Base-by-base conservation (phyloP, 2,113 vertebrate genomes). In the Carollia perspicillata region DNA sequence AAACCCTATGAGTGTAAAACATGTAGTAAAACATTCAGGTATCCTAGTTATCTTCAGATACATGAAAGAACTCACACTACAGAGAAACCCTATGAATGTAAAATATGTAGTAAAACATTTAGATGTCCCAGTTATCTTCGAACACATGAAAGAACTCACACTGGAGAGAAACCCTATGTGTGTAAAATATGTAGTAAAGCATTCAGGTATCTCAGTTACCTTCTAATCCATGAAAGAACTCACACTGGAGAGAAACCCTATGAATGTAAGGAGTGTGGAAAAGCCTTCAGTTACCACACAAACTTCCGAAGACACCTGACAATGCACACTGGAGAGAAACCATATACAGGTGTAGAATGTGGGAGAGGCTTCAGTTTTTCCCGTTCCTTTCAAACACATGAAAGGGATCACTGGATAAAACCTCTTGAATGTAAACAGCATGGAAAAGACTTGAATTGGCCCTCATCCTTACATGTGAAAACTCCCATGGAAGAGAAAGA, bases 31-130 rank as follows among this genome's bases (percentile, higher is more conserved):
- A n/a, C 60, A 47, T 91, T 95, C 40, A 55, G 53, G 30, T 94
- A 74, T 77, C 72, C 68, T 0, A 85, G 69, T 8, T 91, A 66
- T 53, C 69, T 95, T 22, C 49, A 71, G 40, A 86, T 37, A 20
- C 84, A 71, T 33, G 84, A 86, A 51, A 72, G 83, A 55, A 86
- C 60, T 30, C 94, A 95, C 16, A 51, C 47, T 58, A 26, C 13
- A 58, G 92, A 97, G 72, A 94, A 93, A 83, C 89, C 95, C 6
- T 95, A 93, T 58, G 86, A 90, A 30, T 96, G 93, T 83, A 75
- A 88, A 6, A 90, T 95, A 35, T 96, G 97, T 72, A 16, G 37
- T 58, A 80, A 80, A 58, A 4, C 78, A 40, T 58, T 71, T 42
- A 71, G 69, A 13, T 71, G 37, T 71, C 69, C 22, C 22, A 71